phyloP scores from a whole-genome alignment of 2,888 invertebrate genomes.

The Ormyrus nitidulus region DNA sequence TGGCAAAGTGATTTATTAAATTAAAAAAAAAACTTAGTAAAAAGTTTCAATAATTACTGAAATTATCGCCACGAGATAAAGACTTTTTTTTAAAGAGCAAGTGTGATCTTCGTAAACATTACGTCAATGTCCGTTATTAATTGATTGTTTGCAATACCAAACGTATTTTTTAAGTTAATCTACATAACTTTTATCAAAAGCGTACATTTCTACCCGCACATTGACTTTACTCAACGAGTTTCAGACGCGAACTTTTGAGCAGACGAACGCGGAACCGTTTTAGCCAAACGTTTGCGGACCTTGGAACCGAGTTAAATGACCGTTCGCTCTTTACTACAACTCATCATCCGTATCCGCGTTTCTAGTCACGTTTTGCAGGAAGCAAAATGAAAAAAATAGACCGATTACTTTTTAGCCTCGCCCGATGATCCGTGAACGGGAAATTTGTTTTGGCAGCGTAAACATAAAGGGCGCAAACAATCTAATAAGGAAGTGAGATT shows the following conservation, averaged over 20 bases:
- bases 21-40: constrained; percentile 1
- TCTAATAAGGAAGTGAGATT: not conserved
- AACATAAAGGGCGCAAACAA: not conserved
- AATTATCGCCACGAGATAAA: not conserved
- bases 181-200: constrained; percentile 12
- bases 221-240: not conserved
- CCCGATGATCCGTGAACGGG: too few relatives aligned
- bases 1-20: not conserved
- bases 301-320: constrained; percentile 2
- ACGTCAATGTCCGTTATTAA: constrained; percentile 24
- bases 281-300: not conserved
- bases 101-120: constrained; percentile 15
- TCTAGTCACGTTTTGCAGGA: not conserved
- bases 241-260: too few relatives aligned
- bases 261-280: too few relatives aligned
- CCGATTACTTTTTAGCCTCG: too few relatives aligned
- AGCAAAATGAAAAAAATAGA: too few relatives aligned
- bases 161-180: not conserved
- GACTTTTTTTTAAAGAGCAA: not conserved
- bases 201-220: not conserved
- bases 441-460: not conserved
- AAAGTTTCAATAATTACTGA: constrained; percentile 5
- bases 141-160: constrained; percentile 14
- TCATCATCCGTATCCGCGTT: not conserved
- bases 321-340: not conserved